Base-by-base conservation (phyloP, 2,113 vertebrate genomes). In the Colossoma macropomum region DNA sequence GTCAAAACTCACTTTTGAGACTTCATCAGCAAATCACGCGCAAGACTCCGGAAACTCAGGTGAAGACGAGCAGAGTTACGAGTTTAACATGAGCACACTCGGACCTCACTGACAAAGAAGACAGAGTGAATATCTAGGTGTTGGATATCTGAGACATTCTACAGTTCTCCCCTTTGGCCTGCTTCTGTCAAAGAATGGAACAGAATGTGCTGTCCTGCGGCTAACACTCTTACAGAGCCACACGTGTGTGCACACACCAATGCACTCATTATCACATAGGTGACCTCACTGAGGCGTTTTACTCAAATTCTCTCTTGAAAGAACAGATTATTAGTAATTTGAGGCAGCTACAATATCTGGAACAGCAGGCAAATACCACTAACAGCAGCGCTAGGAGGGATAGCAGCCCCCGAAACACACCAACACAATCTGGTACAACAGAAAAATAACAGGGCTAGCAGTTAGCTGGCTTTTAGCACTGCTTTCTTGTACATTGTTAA, bases 61-160 rank as follows among this genome's bases (percentile, higher is more conserved):
- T 81, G 72, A 63, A 28, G 38, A 16, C 68, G 30, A 63, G 27
- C 48, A 63, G 28, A 69, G 63, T 69, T 69, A 56, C 9, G 30
- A 38, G 27, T 66, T 63, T 41, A 75, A 75, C 60, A 48, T 27
- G 48, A 75, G 38, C 48, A 13, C 28, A 38, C 63, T 1, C 10
- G 28, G 41, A 45, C 30, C 60, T 32, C 23, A 32, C 8, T 50
- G 23, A 63, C 27, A 30, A 9, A 62, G 38, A 68, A 69, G 28
- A 59, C 30, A 21, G 25, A 75, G 30, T 16, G 41, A 52, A 32
- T 83, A 38, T 75, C 73, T 68, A 54, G 77, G 82, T 65, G 75
- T 72, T 85, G 69, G 78, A 76, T 54, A 81, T 83, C 75, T 85
- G 84, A 87, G 73, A 84, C 76, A 71, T 69, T 87, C n/a, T 68